A percentile compares a stretch with the other conserved stretches of the same genome.
Conservation (phyloP, 2,797 vertebrate genomes). For the Argya squamiceps region DNA sequence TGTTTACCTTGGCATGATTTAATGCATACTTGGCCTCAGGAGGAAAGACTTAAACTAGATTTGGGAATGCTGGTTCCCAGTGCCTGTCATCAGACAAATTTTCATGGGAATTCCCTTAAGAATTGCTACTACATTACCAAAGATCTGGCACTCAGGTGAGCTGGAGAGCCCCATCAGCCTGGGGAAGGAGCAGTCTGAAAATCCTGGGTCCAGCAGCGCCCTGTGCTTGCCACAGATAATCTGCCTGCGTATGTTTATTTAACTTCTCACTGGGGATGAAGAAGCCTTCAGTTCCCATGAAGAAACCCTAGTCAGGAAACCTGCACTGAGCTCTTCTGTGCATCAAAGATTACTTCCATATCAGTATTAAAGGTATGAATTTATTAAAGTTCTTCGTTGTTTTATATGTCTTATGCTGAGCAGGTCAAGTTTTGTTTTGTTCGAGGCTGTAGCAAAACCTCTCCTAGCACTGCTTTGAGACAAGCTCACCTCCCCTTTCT, state of each 20-base stretch:
- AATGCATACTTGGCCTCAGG: not conserved
- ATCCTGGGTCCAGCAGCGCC: not conserved
- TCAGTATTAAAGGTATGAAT: not conserved
- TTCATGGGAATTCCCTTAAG: not conserved
- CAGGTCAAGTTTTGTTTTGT: not conserved
- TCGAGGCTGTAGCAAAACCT: not conserved
- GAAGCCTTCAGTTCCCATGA: not conserved
- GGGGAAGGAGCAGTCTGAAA: not conserved
- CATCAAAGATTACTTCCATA: not conserved
- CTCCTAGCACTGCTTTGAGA: not conserved
- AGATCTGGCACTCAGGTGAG: not conserved
- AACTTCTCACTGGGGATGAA: not conserved
- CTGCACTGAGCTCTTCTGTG: not conserved
- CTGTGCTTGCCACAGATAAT: rapidly evolving
- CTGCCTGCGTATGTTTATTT: not conserved
- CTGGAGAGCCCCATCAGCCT: not conserved
- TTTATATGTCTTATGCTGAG: not conserved
- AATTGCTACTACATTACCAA: not conserved
- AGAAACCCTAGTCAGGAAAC: not conserved
- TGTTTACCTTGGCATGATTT: not conserved
- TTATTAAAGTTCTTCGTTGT: not conserved
- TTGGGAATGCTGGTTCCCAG: not conserved
- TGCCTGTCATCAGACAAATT: not conserved
- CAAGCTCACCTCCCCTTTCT: not conserved
- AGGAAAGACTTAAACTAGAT: not conserved